A percentile compares a stretch with the other conserved stretches of the same genome.
Evolutionary conservation across 2,797 vertebrate genomes (phyloP).

Genomic region (Mionectes olivaceus): DNA sequence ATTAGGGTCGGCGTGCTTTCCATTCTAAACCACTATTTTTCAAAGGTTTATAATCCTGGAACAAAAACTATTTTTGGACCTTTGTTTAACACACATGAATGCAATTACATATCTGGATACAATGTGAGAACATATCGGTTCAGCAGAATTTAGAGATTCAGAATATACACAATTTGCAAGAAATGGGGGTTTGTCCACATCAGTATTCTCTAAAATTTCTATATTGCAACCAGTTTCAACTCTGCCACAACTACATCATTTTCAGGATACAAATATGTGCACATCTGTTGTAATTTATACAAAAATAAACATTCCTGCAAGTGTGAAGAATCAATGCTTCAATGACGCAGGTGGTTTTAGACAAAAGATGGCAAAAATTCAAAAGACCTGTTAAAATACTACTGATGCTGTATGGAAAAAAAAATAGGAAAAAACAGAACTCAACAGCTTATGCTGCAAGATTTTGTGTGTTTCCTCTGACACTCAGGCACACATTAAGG

Average conservation of each 20-base stretch:
- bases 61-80: constrained; percentile 19
- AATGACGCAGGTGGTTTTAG: constrained; percentile 10
- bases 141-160: background rate
- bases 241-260: background rate
- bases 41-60: background rate
- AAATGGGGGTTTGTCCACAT: background rate
- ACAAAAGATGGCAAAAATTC: constrained; percentile 6
- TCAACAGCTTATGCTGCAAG: background rate
- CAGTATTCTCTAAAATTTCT: background rate
- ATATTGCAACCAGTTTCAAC: background rate
- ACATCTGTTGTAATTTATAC: background rate
- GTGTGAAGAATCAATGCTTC: background rate
- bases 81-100: constrained; percentile 4
- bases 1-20: constrained; percentile 10
- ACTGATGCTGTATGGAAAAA: background rate
- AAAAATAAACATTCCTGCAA: background rate
- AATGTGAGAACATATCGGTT: background rate
- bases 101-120: background rate
- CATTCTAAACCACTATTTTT: constrained; percentile 12
- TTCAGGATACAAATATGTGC: background rate
- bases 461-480: background rate
- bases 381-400: background rate
- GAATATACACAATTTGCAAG: background rate
- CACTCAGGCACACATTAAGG: background rate
- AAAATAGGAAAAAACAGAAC: background rate